These are phyloP conservation scores for Limosa lapponica DNA, from an alignment of 2,797 vertebrate species.

Conservation along the genomic window DNA sequence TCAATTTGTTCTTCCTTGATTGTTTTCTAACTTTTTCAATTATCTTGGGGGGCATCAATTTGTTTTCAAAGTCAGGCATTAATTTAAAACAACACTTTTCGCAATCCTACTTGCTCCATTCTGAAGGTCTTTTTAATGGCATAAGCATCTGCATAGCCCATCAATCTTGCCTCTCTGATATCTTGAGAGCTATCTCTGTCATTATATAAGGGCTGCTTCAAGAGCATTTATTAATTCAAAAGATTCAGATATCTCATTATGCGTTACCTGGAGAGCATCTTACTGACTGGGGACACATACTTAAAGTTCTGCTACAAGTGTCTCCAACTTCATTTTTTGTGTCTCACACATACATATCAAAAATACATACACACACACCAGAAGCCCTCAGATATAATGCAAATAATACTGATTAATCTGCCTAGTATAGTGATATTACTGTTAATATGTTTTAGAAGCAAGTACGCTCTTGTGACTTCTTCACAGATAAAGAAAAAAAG, in stretches of 20 bases:
- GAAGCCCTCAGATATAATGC: background rate
- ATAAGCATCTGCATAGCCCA: slow-evolving; percentile 49
- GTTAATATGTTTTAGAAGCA: background rate
- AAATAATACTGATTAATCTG: background rate
- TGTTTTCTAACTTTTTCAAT: slow-evolving; percentile 38
- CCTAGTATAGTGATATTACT: background rate
- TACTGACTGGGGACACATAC: background rate
- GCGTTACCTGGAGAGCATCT: background rate
- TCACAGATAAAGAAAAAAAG: background rate
- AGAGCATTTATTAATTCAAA: slow-evolving; percentile 43
- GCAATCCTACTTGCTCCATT: background rate
- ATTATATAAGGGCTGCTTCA: background rate
- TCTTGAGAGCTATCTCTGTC: slow-evolving; percentile 40
- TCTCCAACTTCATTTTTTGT: background rate
- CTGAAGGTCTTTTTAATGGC: slow-evolving; percentile 56
- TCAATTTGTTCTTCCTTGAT: slow-evolving; percentile 10
- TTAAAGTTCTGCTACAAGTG: background rate
- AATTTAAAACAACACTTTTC: slow-evolving; percentile 21
- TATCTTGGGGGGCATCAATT: slow-evolving; percentile 49
- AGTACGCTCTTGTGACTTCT: background rate
- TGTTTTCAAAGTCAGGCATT: slow-evolving; percentile 47
- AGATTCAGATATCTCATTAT: slow-evolving; percentile 31
- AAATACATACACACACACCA: background rate
- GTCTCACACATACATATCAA: rapidly evolving
- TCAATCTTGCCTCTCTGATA: slow-evolving; percentile 46